Evolutionary conservation across 2,797 vertebrate genomes (phyloP), one percentile per base, ranked within the genome.

Genomic region (Nannoperca obscura): DNA sequence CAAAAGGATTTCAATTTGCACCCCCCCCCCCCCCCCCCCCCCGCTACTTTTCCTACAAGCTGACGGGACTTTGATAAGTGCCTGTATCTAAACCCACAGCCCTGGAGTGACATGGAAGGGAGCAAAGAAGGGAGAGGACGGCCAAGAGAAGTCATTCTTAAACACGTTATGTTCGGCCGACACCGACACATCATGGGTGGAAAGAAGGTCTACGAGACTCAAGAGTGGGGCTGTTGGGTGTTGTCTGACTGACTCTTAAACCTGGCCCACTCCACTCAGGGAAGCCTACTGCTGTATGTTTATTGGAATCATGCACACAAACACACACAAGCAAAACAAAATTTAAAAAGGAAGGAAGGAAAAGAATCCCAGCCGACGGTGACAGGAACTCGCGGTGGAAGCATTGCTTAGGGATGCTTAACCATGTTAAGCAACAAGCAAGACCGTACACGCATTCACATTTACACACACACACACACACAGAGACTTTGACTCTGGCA

Each of bases 221-320:
- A 74, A 82, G 80, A 74, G 85, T 79, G 83, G 80, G 81, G 83
- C 83, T 73, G 80, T 76, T 64, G 69, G 87, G 82, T 76, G 74
- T 85, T 75, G 72, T 82, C 82, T 71, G 80, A 80, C 62, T 42
- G 76, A 89, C 90, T 90, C 74, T 80, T 82, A 71, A 88, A 87
- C 82, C 81, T 78, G 85, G 82, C 90, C 85, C 92, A 87, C 87
- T 92, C 91, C 89, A 89, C 93, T 93, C 93, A 92, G 90, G 92
- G 91, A 94, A 91, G 91, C 87, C 78, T 82, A 82, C 89, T 74
- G 92, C 92, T 92, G 91, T 88, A 91, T 78, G 85, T 86, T 87
- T 86, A 81, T 86, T 71, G 80, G 86, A 90, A 81, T 83, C 84
- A 83, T 76, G 71, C 82, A 84, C 85, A 81, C 71, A 69, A 55